phyloP scores from a whole-genome alignment of 2,888 invertebrate species.

The Pseudolycoriella hygida region DNA sequence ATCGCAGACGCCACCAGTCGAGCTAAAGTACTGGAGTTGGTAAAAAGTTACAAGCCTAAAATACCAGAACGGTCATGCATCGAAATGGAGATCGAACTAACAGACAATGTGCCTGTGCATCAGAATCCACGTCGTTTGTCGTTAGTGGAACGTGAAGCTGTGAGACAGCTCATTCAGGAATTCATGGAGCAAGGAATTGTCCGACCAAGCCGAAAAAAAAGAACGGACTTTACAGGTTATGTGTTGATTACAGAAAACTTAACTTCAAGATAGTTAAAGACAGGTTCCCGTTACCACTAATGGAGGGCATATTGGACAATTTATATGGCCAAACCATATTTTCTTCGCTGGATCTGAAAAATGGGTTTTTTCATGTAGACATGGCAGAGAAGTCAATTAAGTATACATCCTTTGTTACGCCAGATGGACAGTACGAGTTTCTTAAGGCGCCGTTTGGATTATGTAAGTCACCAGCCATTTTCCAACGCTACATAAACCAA shows the following conservation, averaged over 20 bases:
- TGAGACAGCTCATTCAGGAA: slow-evolving; percentile 16
- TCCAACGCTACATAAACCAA: no score
- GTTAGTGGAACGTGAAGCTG: slow-evolving; percentile 12
- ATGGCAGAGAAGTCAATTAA: slow-evolving; percentile 13
- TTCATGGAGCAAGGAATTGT: slow-evolving; percentile 18
- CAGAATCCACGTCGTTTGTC: slow-evolving; percentile 15
- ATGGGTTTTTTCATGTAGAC: slow-evolving; percentile 20
- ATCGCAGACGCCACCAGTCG: no score
- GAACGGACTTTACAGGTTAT: slow-evolving; percentile 11
- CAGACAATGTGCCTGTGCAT: slow-evolving; percentile 16
- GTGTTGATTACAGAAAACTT: slow-evolving; percentile 22
- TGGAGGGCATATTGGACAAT: slow-evolving; percentile 21
- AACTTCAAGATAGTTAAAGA: slow-evolving; percentile 20
- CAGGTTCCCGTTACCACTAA: slow-evolving; percentile 21
- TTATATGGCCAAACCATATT: slow-evolving; percentile 15
- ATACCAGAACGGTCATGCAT: neutral
- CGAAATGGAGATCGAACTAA: slow-evolving; percentile 14
- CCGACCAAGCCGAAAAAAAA: slow-evolving; percentile 13
- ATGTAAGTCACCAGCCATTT: no score
- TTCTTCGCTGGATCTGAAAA: slow-evolving; percentile 17
- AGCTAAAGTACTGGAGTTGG: no score
- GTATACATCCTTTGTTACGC: slow-evolving; percentile 23
- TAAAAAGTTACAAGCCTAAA: neutral
- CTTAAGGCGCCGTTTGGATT: no score
- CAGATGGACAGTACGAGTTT: slow-evolving; percentile 22